Base-by-base conservation (phyloP, 2,113 vertebrate species). In the Odocoileus hemionus region DNA sequence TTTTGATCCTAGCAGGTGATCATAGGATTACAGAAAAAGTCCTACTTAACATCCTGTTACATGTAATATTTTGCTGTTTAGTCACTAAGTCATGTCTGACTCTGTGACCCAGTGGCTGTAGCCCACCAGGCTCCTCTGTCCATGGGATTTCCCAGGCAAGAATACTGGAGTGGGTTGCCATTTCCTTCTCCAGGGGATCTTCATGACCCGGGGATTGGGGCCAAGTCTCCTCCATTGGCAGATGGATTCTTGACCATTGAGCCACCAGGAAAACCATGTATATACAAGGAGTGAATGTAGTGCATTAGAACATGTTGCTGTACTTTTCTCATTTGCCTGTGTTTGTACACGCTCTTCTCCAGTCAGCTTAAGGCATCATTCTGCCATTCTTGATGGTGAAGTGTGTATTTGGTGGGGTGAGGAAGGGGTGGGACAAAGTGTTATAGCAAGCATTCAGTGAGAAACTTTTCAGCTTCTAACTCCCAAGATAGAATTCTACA, bases 21-120 rank as follows among this genome's bases (percentile, higher is more conserved):
- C 33, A 8, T 28, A 58, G 82, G 50, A 21, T 39, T 70, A 1
- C 3, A 45, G n/a, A 76, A 43, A 54, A 54, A 52, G 5, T 58
- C 3, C 57, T 39, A 1, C 86, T 78, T 64, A 47, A 47, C 4
- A 8, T 26, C 47, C 17, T 23, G 6, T 87, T 43, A 74, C 7
- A 14, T 33, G 36, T 43, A 76, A 26, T 76, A 76, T 43, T 76
- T 26, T 76, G 23, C 26, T 43, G 70, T 26, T 76, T 26, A 39
- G 70, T 14, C 13, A 1, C 23, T 43, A 76, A 43, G 70, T 76
- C 70, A 43, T 76, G 70, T 76, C 70, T 76, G 23, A 74, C 70
- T 43, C 70, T 74, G 36, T 0, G 0, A 43, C 11, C 36, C 70
- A 6, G 3, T 2, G 21, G 12, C 70, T 76, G 6, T 76, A 43